Conservation (phyloP, 2,113 vertebrate species). For the Isurus oxyrinchus region DNA sequence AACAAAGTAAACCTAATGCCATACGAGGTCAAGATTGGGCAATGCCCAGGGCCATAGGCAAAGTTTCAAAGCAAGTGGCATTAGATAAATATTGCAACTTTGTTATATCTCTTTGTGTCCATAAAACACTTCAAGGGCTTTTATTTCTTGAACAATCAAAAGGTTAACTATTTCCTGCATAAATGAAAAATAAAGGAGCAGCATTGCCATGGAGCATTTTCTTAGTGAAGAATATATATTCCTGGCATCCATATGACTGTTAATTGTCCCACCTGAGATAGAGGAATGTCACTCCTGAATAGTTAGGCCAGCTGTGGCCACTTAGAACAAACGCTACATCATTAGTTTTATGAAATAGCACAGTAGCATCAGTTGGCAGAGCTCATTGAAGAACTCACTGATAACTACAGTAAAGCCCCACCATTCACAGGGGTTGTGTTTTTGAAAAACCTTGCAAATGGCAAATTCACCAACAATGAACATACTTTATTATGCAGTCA, state of each 20-base stretch:
- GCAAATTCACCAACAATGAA: too few species aligned
- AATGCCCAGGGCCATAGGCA: neutral
- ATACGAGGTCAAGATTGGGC: neutral
- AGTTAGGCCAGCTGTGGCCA: neutral
- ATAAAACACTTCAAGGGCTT: neutral
- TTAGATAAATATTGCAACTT: neutral
- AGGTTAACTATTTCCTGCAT: neutral
- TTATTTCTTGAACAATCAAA: neutral
- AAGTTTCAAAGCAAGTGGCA: neutral
- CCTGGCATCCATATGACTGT: neutral
- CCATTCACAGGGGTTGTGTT: too few species aligned
- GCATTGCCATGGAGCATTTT: neutral
- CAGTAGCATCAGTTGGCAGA: neutral
- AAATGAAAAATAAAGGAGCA: neutral
- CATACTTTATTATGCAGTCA: too few species aligned
- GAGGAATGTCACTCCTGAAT: neutral
- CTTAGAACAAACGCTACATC: neutral
- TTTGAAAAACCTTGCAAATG: too few species aligned
- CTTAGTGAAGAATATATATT: neutral
- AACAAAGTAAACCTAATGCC: neutral
- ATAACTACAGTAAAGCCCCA: too few species aligned
- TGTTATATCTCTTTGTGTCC: neutral
- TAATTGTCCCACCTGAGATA: neutral
- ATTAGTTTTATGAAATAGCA: neutral
- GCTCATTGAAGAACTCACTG: neutral